A percentile compares a stretch with the other conserved stretches of the same genome.
These are phyloP conservation scores for Drosophila prosaltans DNA, from an alignment of 1,140 invertebrate species.

Conservation along the genomic window DNA sequence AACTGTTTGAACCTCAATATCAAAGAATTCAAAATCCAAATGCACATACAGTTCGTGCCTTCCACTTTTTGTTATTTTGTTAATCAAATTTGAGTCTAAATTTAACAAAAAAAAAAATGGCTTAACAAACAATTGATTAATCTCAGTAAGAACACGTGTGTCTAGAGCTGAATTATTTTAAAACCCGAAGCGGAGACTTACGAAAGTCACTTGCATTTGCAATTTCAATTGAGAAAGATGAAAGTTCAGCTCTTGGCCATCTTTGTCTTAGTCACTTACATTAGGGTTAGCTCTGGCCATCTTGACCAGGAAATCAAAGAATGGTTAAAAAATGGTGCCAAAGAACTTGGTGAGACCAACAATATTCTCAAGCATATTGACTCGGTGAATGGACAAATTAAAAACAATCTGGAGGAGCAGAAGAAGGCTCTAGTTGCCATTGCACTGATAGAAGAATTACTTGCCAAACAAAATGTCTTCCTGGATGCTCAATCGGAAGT, in stretches of 20 bases:
- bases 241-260: slow-evolving; percentile 28
- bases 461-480: slow-evolving; percentile 31
- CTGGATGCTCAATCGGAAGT: slow-evolving; percentile 28
- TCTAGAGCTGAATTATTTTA: slow-evolving; percentile 39
- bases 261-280: slow-evolving; percentile 30
- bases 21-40: neutral
- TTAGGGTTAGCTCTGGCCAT: slow-evolving; percentile 1
- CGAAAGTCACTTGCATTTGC: slow-evolving; percentile 39
- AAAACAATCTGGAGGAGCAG: slow-evolving; percentile 36
- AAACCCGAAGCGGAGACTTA: slow-evolving; percentile 9
- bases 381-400: slow-evolving; percentile 36
- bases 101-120: neutral
- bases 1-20: neutral
- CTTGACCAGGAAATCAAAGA: slow-evolving; percentile 22
- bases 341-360: slow-evolving; percentile 44
- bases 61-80: neutral
- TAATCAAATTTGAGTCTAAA: neutral
- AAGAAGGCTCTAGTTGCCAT: slow-evolving; percentile 35
- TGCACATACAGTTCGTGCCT: neutral
- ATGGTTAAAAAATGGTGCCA: slow-evolving; percentile 32
- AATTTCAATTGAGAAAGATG: slow-evolving; percentile 38
- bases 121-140: slow-evolving; percentile 22
- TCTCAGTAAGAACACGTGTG: slow-evolving; percentile 45
- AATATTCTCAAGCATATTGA: slow-evolving; percentile 31
- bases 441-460: slow-evolving; percentile 24